Evolutionary conservation across 2,888 invertebrate genomes (phyloP).

Genomic region (Xestoiulus laeticollis): DNA sequence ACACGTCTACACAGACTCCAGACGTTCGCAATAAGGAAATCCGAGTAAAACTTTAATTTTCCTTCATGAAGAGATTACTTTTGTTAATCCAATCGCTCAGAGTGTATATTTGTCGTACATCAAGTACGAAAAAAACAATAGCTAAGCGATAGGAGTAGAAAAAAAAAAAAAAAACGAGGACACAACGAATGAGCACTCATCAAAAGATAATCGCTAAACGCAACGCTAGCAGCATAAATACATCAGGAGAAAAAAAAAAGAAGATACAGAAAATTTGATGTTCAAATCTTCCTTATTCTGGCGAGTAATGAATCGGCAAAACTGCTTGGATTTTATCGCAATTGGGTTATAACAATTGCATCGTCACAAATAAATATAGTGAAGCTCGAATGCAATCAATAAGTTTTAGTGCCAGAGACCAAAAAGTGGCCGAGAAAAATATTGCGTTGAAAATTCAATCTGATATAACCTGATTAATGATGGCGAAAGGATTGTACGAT

Average conservation of each 20-base stretch:
- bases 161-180: neutral
- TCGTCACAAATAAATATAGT: neutral
- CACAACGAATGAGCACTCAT: constrained; percentile 10
- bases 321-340: constrained; percentile 1
- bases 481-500: neutral
- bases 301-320: constrained; percentile 22
- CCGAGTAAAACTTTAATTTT: constrained; percentile 3
- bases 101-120: constrained; percentile 35
- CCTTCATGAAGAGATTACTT: constrained; percentile 15
- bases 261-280: constrained; percentile 11
- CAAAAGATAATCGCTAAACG: constrained; percentile 4
- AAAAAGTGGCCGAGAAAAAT: constrained; percentile 5
- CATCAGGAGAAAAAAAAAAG: neutral
- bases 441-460: neutral
- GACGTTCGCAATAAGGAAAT: neutral
- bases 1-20: neutral
- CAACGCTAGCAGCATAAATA: neutral
- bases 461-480: neutral
- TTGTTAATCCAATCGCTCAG: constrained; percentile 15
- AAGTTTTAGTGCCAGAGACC: neutral
- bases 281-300: neutral
- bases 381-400: constrained; percentile 5
- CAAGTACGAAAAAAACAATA: neutral
- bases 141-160: neutral
- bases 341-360: constrained; percentile 9